Evolutionary conservation across 2,888 invertebrate species (phyloP), one percentile per base, ranked within the genome.

Genomic region (Petrolisthes manimaculis): DNA sequence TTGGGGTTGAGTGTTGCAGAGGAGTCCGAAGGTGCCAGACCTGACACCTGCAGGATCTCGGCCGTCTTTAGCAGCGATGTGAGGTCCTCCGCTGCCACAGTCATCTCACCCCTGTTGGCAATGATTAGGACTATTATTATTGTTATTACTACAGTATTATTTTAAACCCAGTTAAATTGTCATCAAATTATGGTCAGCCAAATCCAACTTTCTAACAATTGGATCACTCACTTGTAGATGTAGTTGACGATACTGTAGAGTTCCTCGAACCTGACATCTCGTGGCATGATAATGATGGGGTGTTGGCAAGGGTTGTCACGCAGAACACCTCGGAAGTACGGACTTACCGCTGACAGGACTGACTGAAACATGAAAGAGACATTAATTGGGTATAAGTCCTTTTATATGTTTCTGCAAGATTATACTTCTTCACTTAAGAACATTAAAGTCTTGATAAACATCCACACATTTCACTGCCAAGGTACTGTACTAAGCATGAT

Each of bases 1-100:
- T 37, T 37, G n/a, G 86, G 87, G 14, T 89, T 89, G 4, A 87
- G 85, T n/a, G 88, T 86, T 9, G 88, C 90, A 12, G 86, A 51
- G 12, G 86, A 81, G 67, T 90, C 89, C 5, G 88, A 86, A 8
- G 89, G 89, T 12, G 87, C 88, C 37, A 91, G 81, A 5, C 91
- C 91, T 6, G 91, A 89, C 61, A 91, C 89, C 53, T 89, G 91
- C 4, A 91, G 89, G 21, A 91, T 86, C 82, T 91, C 89, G 5
- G 91, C 91, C n/a, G 91, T 91, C 79, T 91, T 91, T 24, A 91
- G 77, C n/a, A 91, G 85, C n/a, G 89, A 89, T 5, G 91, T 87
- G 54, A 91, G 84, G 71, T 91, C 91, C 74, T 88, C 89, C 14
- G 91, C 91, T 37, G 91, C 89, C 21, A 91, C 91, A 21, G 91